Evolutionary conservation across 2,888 invertebrate species (phyloP).

Genomic region (Eretmocerus hayati): DNA sequence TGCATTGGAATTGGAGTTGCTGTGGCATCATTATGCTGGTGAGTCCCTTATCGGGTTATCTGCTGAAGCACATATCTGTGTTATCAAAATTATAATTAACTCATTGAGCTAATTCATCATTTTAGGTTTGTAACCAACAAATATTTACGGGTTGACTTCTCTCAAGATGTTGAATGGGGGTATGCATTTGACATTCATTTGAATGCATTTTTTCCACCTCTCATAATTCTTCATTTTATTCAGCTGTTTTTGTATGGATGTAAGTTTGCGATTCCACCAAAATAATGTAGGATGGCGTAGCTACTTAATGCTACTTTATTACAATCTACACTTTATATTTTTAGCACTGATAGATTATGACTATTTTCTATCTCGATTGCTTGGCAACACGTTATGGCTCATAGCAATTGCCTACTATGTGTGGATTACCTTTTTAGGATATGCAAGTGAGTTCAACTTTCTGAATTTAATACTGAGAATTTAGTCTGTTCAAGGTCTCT

Average conservation of each 20-base stretch:
- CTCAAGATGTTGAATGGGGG: slow-evolving; percentile 92
- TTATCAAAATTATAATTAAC: too few species aligned
- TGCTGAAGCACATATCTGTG: too few species aligned
- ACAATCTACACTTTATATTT: slow-evolving; percentile 36
- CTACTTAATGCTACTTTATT: not conserved
- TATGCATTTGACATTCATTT: slow-evolving; percentile 98
- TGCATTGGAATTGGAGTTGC: slow-evolving; percentile 83
- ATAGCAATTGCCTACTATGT: slow-evolving; percentile 85
- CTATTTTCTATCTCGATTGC: slow-evolving; percentile 70
- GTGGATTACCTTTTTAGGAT: slow-evolving; percentile 96
- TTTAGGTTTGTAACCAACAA: slow-evolving; percentile 76
- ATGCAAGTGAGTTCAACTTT: slow-evolving; percentile 67
- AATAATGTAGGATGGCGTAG: not conserved
- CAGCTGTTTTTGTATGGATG: slow-evolving; percentile 84
- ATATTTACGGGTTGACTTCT: slow-evolving; percentile 61
- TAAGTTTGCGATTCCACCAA: slow-evolving; percentile 50
- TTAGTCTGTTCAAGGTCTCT: not conserved
- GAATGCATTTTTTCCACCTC: slow-evolving; percentile 96
- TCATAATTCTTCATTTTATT: slow-evolving; percentile 87
- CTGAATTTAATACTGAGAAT: not conserved
- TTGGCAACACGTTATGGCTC: slow-evolving; percentile 92
- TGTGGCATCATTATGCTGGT: slow-evolving; percentile 86
- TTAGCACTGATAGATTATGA: slow-evolving; percentile 71
- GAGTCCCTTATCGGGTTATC: slow-evolving; percentile 28
- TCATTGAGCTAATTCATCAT: slow-evolving; percentile 13